These are phyloP conservation scores for Rhipidura dahli DNA, from an alignment of 2,113 vertebrate species.

Conservation along the genomic window DNA sequence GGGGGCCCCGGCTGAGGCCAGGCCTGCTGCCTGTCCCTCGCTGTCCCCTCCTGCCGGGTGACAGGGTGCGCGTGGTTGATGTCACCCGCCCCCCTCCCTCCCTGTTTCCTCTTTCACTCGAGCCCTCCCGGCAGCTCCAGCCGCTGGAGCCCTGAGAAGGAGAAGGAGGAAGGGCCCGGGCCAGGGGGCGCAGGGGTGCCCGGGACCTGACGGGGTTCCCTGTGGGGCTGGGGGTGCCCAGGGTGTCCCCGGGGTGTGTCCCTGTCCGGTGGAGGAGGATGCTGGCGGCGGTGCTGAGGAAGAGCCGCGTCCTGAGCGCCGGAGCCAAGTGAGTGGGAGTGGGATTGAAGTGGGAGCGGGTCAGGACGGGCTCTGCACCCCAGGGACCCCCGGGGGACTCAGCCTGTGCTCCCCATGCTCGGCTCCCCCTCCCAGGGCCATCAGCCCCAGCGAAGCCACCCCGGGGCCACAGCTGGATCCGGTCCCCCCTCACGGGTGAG, in stretches of 20 bases:
- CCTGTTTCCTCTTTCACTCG: conserved; percentile 5
- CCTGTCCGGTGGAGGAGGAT: neutral
- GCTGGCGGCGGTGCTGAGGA: conserved; percentile 7
- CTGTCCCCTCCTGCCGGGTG: neutral
- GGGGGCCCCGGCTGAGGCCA: too few relatives aligned
- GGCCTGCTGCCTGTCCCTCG: neutral
- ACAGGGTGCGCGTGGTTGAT: neutral
- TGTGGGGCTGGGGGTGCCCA: neutral
- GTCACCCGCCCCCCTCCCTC: neutral
- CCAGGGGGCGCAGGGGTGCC: too few relatives aligned
- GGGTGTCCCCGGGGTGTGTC: neutral
- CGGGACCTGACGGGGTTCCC: neutral
- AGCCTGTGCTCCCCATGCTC: neutral
- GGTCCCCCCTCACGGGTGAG: neutral
- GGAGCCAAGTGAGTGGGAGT: conserved; percentile 69
- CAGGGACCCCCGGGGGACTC: neutral
- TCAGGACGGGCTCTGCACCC: rapidly evolving
- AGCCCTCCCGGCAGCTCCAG: neutral
- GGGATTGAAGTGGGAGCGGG: neutral
- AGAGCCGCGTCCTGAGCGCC: neutral
- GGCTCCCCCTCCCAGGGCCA: neutral
- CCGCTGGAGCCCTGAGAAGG: neutral
- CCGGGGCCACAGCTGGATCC: neutral
- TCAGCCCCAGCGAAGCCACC: neutral
- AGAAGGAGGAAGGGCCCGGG: neutral